These are phyloP conservation scores for Melitaea cinxia DNA, from an alignment of 1,140 invertebrate genomes.

Conservation along the genomic window DNA sequence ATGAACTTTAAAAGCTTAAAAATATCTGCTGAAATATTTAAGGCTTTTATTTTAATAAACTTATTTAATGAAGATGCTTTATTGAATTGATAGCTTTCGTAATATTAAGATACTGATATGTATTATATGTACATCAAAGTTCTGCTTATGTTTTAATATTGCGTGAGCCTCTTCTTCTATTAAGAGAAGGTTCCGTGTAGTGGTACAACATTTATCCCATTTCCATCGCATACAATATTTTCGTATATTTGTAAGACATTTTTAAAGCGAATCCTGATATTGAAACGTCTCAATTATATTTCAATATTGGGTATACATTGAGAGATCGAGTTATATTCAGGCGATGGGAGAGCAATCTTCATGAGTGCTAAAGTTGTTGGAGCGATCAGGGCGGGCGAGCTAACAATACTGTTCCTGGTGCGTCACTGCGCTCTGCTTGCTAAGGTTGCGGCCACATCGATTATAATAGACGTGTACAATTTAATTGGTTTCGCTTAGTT, in stretches of 20 bases:
- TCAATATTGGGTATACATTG: conserved; percentile 20
- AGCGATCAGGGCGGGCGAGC: conserved; percentile 51
- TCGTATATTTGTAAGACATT: not conserved
- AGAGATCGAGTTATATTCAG: conserved; percentile 42
- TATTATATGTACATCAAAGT: too few species aligned
- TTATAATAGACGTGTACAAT: not conserved
- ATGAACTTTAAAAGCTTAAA: too few species aligned
- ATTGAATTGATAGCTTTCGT: too few species aligned
- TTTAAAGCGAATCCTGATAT: conserved; percentile 1
- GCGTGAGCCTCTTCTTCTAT: too few species aligned
- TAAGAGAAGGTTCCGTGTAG: too few species aligned
- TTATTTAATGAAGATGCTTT: too few species aligned
- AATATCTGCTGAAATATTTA: too few species aligned
- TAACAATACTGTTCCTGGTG: conserved; percentile 55
- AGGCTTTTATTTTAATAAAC: too few species aligned
- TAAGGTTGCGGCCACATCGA: conserved; percentile 17
- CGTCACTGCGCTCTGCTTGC: conserved; percentile 47
- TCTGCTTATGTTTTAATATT: too few species aligned
- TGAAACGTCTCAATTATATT: conserved; percentile 8
- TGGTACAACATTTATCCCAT: too few species aligned
- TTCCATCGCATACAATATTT: not conserved
- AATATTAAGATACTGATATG: too few species aligned
- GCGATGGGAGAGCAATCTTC: conserved; percentile 55
- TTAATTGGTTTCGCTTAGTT: not conserved
- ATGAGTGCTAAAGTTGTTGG: conserved; percentile 62